Evolutionary conservation across 2,797 vertebrate species (phyloP).

Genomic region (Rhinoraja longicauda): DNA sequence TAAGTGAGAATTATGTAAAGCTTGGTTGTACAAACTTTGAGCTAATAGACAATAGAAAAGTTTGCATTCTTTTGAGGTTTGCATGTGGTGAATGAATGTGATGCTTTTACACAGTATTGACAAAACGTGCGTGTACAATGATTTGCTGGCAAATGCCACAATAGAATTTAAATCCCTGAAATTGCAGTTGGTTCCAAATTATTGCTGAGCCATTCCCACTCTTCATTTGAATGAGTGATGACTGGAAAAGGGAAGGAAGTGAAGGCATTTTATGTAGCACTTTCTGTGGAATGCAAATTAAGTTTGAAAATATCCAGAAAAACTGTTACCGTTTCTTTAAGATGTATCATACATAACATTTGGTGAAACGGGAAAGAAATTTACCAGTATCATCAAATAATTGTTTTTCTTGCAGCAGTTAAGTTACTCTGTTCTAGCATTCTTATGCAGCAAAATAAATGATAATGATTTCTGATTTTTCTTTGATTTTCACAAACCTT

Average conservation of each 20-base stretch:
- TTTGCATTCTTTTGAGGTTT: background rate
- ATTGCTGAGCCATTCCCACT: background rate
- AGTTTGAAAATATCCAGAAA: background rate
- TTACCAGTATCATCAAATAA: no score
- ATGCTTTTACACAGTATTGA: background rate
- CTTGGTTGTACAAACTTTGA: background rate
- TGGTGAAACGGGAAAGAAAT: no score
- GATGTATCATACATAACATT: no score
- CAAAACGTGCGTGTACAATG: background rate
- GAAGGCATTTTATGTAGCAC: background rate
- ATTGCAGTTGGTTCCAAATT: background rate
- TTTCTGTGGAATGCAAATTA: background rate
- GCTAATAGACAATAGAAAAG: background rate
- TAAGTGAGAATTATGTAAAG: background rate
- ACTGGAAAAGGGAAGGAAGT: background rate
- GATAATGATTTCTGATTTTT: no score
- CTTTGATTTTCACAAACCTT: no score
- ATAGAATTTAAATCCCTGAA: background rate
- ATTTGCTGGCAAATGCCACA: background rate
- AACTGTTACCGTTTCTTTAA: background rate
- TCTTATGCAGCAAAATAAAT: no score
- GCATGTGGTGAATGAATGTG: background rate
- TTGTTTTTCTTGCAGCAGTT: no score
- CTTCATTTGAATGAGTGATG: background rate
- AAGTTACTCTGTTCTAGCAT: no score